These are phyloP conservation scores for Oryzias dopingdopingensis DNA, from an alignment of 2,797 vertebrate genomes.

Conservation along the genomic window DNA sequence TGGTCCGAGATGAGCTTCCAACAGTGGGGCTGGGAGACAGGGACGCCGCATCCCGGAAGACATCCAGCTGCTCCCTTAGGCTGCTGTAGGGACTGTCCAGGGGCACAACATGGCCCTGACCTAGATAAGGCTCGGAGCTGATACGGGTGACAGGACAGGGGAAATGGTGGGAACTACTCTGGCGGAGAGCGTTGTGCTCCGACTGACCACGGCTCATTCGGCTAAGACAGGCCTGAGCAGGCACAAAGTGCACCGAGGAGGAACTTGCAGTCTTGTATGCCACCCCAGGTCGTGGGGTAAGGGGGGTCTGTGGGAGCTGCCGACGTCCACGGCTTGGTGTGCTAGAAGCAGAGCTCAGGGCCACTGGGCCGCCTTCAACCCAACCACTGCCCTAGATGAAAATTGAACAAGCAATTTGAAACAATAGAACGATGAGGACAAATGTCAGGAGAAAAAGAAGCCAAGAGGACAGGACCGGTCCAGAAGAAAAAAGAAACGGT, in stretches of 20 bases:
- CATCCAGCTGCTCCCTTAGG: slow-evolving; percentile 81
- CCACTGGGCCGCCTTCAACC: slow-evolving; percentile 86
- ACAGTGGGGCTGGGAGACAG: slow-evolving; percentile 72
- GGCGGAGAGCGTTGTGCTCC: slow-evolving; percentile 87
- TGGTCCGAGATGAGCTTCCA: slow-evolving; percentile 81
- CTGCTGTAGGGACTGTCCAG: slow-evolving; percentile 59
- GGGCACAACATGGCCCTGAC: slow-evolving; percentile 53
- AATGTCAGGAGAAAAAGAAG: slow-evolving; percentile 38
- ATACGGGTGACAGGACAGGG: slow-evolving; percentile 81
- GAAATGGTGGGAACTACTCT: slow-evolving; percentile 71
- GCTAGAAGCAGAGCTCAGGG: slow-evolving; percentile 88
- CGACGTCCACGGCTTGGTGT: slow-evolving; percentile 89
- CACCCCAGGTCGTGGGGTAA: slow-evolving; percentile 89
- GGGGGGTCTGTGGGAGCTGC: slow-evolving; percentile 93
- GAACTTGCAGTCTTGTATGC: slow-evolving; percentile 95
- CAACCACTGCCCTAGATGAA: slow-evolving; percentile 94
- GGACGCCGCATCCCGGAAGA: slow-evolving; percentile 84
- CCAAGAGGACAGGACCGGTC: slow-evolving; percentile 33
- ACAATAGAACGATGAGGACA: slow-evolving; percentile 71
- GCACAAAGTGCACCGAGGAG: slow-evolving; percentile 87
- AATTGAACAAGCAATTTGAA: slow-evolving; percentile 90
- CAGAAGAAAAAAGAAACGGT: slow-evolving; percentile 6
- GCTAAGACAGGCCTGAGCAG: slow-evolving; percentile 77
- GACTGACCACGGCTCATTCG: slow-evolving; percentile 89
- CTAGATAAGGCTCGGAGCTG: slow-evolving; percentile 88